Percentiles rank a stretch among this genome's conserved stretches.
phyloP scores from a whole-genome alignment of 2,888 invertebrate genomes.

The Tromatobia lineatoria region DNA sequence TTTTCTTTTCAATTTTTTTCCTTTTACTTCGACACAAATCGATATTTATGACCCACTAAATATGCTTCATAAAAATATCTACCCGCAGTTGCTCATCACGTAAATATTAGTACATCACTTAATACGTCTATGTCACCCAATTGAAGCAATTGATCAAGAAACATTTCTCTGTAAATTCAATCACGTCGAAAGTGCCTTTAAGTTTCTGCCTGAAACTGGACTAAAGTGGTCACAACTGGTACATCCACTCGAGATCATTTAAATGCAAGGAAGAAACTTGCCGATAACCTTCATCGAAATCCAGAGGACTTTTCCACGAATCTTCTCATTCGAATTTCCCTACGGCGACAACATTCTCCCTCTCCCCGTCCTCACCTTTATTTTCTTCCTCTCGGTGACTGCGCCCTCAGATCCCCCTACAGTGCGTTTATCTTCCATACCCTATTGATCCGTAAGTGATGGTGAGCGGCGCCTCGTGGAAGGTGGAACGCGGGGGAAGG shows the following conservation, averaged over 20 bases:
- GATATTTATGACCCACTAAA: neutral
- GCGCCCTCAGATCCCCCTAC: constrained; percentile 69
- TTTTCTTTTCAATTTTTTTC: neutral
- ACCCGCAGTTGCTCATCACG: neutral
- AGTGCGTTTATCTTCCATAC: constrained; percentile 83
- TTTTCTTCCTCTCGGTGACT: constrained; percentile 57
- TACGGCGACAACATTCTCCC: constrained; percentile 65
- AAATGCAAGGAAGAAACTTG: constrained; percentile 2
- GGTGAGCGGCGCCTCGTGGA: constrained; percentile 74
- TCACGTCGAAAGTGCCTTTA: too few relatives aligned
- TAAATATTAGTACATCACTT: too few relatives aligned
- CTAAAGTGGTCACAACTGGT: neutral
- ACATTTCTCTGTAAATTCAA: neutral
- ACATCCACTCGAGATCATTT: neutral
- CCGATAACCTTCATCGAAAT: constrained; percentile 40
- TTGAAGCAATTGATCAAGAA: neutral
- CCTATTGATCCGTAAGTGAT: constrained; percentile 84
- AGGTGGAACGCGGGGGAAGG: constrained; percentile 64
- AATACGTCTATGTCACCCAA: neutral
- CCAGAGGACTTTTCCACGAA: constrained; percentile 41
- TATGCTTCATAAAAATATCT: neutral
- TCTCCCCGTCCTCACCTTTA: constrained; percentile 47
- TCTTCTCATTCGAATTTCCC: constrained; percentile 68
- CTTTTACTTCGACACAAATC: neutral
- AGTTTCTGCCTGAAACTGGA: neutral